Base-by-base conservation (phyloP, 2,113 vertebrate species). In the Nettapus auritus region DNA sequence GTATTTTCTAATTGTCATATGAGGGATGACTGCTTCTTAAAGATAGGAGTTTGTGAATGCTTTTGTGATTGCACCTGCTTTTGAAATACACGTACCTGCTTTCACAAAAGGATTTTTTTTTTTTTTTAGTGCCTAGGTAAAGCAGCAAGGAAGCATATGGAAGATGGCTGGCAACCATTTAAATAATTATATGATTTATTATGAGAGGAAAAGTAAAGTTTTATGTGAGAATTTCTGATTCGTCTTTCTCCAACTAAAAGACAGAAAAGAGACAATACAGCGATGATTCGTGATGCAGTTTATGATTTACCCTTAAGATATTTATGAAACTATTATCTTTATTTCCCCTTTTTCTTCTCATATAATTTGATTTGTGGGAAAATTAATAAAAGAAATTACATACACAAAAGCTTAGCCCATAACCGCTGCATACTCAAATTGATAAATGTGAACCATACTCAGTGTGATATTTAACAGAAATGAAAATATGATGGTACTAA, bases 401-500 rank as follows among this genome's bases (percentile, higher is more conserved):
- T 85, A 95, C 71, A 93, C 57, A 90, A 88, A 93, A 90, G 42
- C 69, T 67, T 55, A 78, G 77, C 53, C 53, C 22, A 34, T 93
- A 96, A 92, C 73, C 66, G 76, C 79, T 88, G 66, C 38, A 29
- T 66, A 82, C 26, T 96, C 80, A 84, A 88, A 69, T 66, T 96
- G 93, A 95, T 88, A 88, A 86, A 96, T 94, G 86, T 55, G 83
- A 79, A 85, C 69, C 53, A 66, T 76, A 86, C 31, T 89, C 76
- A 46, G 64, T 68, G 66, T 91, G 88, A 97, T 96, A 93, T 95
- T 96, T 95, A 96, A 88, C 82, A 94, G 86, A 95, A 96, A 90
- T 88, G 66, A 94, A 96, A 90, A 94, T 93, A 95, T 55, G 86
- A 88, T 66, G 80, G 60, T 64, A 76, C 66, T 96, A 94, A 94